Percentiles rank a stretch among this genome's conserved stretches.
These are phyloP conservation scores for Henicopernis longicauda DNA, from an alignment of 2,113 vertebrate genomes.

Conservation along the genomic window DNA sequence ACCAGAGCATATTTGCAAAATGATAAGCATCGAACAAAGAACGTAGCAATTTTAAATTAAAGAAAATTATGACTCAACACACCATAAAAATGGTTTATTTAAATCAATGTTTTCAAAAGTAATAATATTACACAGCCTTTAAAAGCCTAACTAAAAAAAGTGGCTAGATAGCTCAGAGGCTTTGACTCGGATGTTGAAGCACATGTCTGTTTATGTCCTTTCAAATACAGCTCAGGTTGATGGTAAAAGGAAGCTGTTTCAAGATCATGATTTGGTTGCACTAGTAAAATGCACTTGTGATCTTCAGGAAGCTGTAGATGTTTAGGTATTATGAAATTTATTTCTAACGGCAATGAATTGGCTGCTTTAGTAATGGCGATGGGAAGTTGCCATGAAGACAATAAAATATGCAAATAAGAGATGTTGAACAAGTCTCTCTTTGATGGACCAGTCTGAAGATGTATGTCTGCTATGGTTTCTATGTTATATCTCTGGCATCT, in stretches of 20 bases:
- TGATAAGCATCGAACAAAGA: neutral
- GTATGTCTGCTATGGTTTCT: neutral
- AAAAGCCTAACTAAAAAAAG: neutral
- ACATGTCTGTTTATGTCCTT: rapidly evolving
- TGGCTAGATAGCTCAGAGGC: neutral
- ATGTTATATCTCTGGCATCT: neutral
- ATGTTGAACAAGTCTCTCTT: neutral
- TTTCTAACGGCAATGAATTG: neutral
- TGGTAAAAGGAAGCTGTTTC: neutral
- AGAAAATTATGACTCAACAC: neutral
- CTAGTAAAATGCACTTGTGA: neutral
- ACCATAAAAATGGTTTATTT: neutral
- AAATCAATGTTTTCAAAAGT: neutral
- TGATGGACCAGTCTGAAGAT: neutral
- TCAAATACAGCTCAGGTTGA: neutral
- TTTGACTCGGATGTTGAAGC: neutral
- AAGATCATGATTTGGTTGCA: neutral
- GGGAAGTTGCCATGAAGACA: neutral
- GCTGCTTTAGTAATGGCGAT: neutral
- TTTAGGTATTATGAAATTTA: neutral
- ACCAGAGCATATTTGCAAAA: neutral
- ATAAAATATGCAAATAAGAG: neutral
- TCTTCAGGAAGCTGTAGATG: neutral
- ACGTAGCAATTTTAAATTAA: neutral
- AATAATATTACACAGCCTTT: neutral